Percentiles rank a stretch among this genome's conserved stretches.
Evolutionary conservation across 1,140 invertebrate species (phyloP).

Genomic region (Papilio polytes): DNA sequence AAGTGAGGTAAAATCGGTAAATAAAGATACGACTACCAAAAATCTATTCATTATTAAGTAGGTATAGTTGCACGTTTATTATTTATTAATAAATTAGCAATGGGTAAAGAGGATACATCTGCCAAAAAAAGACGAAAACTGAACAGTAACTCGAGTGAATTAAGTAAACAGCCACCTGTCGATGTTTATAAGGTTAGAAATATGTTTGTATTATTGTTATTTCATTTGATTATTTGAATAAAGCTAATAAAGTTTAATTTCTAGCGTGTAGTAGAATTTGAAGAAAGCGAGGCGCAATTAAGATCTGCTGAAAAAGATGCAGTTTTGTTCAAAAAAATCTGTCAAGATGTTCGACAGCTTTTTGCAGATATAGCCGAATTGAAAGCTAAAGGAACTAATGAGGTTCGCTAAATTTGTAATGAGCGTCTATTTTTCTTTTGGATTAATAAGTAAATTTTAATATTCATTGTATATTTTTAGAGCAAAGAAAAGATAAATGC

Average conservation of each 20-base stretch:
- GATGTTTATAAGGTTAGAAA: slow-evolving; percentile 77
- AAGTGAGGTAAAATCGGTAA: not conserved
- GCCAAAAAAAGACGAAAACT: slow-evolving; percentile 76
- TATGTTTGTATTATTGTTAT: slow-evolving; percentile 30
- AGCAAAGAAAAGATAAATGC: slow-evolving; percentile 86
- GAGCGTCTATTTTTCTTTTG: not conserved
- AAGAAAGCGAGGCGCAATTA: slow-evolving; percentile 89
- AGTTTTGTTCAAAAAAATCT: slow-evolving; percentile 87
- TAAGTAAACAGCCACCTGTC: slow-evolving; percentile 60
- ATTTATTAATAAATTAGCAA: slow-evolving; percentile 40
- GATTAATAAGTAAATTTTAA: slow-evolving; percentile 13
- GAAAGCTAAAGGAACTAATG: slow-evolving; percentile 84
- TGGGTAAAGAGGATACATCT: slow-evolving; percentile 76
- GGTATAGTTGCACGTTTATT: slow-evolving; percentile 13
- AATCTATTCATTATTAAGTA: not conserved
- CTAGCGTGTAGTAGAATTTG: slow-evolving; percentile 87
- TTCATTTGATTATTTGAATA: not conserved
- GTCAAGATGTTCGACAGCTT: slow-evolving; percentile 86
- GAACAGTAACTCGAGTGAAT: slow-evolving; percentile 64
- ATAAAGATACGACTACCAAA: not conserved
- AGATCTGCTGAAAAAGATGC: slow-evolving; percentile 88
- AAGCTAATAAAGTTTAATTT: slow-evolving; percentile 49
- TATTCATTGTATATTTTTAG: slow-evolving; percentile 70
- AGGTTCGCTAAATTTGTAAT: slow-evolving; percentile 63
- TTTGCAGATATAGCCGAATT: slow-evolving; percentile 87